Evolutionary conservation across 1,140 invertebrate species (phyloP), one percentile per base, ranked within the genome.

Genomic region (Zaprionus taronus): DNA sequence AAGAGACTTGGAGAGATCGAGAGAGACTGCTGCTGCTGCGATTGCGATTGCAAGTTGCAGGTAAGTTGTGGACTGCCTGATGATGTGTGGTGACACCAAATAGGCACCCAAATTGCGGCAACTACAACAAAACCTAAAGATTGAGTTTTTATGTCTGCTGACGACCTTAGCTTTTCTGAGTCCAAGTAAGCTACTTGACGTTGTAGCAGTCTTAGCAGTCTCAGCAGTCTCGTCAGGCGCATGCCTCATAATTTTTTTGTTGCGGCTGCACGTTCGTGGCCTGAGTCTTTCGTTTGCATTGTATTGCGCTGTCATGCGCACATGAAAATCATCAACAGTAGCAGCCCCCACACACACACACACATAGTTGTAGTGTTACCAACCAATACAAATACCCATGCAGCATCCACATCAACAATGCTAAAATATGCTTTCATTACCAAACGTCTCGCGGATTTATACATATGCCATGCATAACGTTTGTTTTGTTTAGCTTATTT

Each of bases 361-460:
- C 31, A 28, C 26, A 28, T 0, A 28, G 26, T 7, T 3, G 44
- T 56, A 9, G 38, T 17, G 24, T n/a, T 64, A 64, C 51, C 61
- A 53, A 70, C 49, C 28, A 53, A 20, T 7, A 17, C 24, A 31
- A 22, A 28, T 31, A 31, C 15, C 44, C 64, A 71, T 55, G 2
- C 63, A 80, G 67, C 77, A 77, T 57, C 53, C 63, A 57, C 68
- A 72, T 80, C 75, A 78, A 71, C 70, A 73, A 80, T 89, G 84
- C 81, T 77, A 89, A 89, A 90, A 89, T 85, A 89, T 90, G 84
- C 84, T 89, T 89, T 89, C 84, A 89, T 89, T 89, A 89, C 85
- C 85, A 90, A 89, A 89, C 76, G 85, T 72, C 63, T 72, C 53
- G 60, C 56, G 38, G 66, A 67, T 80, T 80, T 61, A 11, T 57